Evolutionary conservation across 1,140 invertebrate genomes (phyloP).

Genomic region (Ceratosolen fusciceps): DNA sequence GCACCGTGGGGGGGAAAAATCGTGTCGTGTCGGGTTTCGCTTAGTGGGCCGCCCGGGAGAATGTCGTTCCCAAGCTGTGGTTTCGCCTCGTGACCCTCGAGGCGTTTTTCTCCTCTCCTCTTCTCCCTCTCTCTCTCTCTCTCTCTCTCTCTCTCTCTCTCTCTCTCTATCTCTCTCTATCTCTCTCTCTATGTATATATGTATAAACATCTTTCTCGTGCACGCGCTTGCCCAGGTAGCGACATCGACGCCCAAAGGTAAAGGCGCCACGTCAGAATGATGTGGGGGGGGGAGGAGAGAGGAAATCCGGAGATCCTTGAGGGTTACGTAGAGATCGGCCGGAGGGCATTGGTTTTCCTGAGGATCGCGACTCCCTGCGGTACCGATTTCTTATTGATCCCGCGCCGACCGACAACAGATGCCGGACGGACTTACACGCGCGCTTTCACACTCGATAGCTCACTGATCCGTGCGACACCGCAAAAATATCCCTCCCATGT

Average conservation of each 20-base stretch:
- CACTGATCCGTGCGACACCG: constrained; percentile 50
- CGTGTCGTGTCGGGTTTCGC: neutral
- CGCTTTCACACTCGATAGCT: constrained; percentile 52
- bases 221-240: no score
- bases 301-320: neutral
- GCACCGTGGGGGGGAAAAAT: neutral
- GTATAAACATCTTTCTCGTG: no score
- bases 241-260: neutral
- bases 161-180: no score
- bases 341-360: constrained; percentile 13
- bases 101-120: neutral
- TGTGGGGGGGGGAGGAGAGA: no score
- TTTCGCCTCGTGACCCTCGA: constrained; percentile 34
- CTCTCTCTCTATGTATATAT: no score
- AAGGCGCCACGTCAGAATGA: neutral
- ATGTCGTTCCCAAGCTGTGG: constrained; percentile 28
- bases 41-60: constrained; percentile 15
- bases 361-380: neutral
- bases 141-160: no score
- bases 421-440: constrained; percentile 36
- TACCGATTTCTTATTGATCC: constrained; percentile 26
- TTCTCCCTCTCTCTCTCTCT: neutral
- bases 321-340: neutral
- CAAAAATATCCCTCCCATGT: constrained; percentile 52
- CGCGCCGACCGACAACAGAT: constrained; percentile 20